Evolutionary conservation across 2,797 vertebrate genomes (phyloP), one percentile per base, ranked within the genome.

Genomic region (Mareca strepera): DNA sequence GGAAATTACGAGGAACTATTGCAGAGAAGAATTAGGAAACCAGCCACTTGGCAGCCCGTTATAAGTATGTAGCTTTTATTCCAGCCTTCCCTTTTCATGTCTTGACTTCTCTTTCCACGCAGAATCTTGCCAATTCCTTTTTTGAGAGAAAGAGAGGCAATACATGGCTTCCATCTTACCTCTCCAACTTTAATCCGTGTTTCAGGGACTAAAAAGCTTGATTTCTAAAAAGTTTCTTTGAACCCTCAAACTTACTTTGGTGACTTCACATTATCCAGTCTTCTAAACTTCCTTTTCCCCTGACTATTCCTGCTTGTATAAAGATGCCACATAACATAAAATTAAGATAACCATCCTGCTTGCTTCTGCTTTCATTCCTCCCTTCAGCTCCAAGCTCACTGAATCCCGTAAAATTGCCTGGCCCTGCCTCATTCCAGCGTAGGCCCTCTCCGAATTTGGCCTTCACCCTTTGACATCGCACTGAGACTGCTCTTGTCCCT

Each of bases 371-470:
- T 0, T 69, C 52, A 50, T 29, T 83, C 80, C 21, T 84, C 56
- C 59, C 7, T 59, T 53, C 68, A 88, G 31, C 82, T 87, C 50
- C 55, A 53, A 29, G 33, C 56, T 77, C 68, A 4, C 48, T 72
- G 82, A 83, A 64, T 60, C 33, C 41, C 63, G 11, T 33, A 68
- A 44, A 56, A 58, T 17, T 82, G 13, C 52, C 56, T 72, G 66
- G 8, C 10, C 44, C 58, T 63, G 12, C 35, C 31, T 64, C 7
- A 0, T 55, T 31, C 50, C 46, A 43, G 50, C 33, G 62, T 28
- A 1, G 1, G 9, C 13, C 9, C 3, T 56, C 31, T 44, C 48
- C 0, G 2, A 39, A 29, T 6, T 62, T 63, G 25, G 35, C 41
- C 31, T 73, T 87, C 33, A 23, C 33, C 44, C 60, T 46, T 17